Conservation (phyloP, 2,113 vertebrate genomes). For the Connochaetes taurinus region DNA sequence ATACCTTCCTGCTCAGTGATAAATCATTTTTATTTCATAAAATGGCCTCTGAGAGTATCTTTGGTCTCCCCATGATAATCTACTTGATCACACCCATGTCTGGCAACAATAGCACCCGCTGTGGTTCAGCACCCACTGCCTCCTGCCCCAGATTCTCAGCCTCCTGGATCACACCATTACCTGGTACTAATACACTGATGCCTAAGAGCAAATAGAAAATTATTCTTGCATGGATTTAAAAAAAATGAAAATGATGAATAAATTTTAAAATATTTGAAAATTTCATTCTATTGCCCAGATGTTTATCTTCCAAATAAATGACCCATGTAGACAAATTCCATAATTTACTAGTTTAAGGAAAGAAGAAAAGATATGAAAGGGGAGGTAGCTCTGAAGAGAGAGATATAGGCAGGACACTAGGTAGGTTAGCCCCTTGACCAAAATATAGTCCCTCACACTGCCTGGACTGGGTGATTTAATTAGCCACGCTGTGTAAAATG, state of each 20-base stretch:
- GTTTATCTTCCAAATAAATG: neutral
- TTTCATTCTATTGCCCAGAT: neutral
- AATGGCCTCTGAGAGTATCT: neutral
- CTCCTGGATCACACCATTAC: neutral
- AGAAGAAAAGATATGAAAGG: neutral
- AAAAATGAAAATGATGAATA: neutral
- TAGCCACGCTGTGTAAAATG: neutral
- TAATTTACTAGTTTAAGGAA: neutral
- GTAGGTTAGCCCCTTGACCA: neutral
- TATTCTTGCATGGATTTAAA: neutral
- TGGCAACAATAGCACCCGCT: neutral
- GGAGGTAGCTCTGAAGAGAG: neutral
- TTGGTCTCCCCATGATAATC: neutral
- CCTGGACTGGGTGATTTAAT: neutral
- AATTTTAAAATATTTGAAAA: neutral
- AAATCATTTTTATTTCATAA: neutral
- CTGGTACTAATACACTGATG: neutral
- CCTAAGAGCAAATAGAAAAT: neutral
- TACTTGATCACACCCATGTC: neutral
- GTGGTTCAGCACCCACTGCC: neutral
- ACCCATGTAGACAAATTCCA: neutral
- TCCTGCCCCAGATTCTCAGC: neutral
- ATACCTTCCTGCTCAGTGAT: neutral
- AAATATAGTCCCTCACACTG: neutral
- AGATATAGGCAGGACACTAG: neutral